These are phyloP conservation scores for Mycetomoellerius zeteki DNA, from an alignment of 1,140 invertebrate species.

Conservation along the genomic window DNA sequence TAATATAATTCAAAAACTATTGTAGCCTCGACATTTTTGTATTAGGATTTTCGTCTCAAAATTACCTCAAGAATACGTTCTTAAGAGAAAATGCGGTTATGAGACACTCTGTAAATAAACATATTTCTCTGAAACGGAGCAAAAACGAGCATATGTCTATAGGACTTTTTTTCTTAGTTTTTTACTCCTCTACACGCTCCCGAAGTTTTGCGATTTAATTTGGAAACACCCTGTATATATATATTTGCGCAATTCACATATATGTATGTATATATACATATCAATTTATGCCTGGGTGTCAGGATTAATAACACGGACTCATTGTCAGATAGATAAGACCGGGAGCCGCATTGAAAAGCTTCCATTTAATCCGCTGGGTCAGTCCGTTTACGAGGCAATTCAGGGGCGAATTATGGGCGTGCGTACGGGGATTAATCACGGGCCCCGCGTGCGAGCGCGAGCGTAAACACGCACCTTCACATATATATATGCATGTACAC, in stretches of 20 bases:
- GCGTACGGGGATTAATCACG: conserved; percentile 72
- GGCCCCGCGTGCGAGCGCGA: conserved; percentile 16
- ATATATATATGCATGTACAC: conserved; percentile 13
- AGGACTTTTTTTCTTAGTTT: too few species aligned
- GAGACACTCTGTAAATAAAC: too few species aligned
- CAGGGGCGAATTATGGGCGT: conserved; percentile 75
- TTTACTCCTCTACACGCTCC: too few species aligned
- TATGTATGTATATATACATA: background rate
- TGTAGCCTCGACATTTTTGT: too few species aligned
- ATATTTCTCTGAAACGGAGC: too few species aligned
- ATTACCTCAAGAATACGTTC: too few species aligned
- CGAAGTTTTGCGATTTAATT: too few species aligned
- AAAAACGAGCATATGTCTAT: too few species aligned
- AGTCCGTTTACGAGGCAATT: conserved; percentile 71
- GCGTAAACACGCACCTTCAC: conserved; percentile 27
- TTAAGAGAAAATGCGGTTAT: too few species aligned
- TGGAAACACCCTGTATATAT: too few species aligned
- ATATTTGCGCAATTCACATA: background rate
- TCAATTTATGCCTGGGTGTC: conserved; percentile 58
- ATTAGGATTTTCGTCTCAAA: too few species aligned
- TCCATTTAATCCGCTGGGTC: conserved; percentile 68
- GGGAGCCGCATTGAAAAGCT: conserved; percentile 72
- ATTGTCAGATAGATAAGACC: conserved; percentile 72
- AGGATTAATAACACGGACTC: conserved; percentile 69
- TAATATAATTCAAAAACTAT: too few species aligned